Base-by-base conservation (phyloP, 2,797 vertebrate species). In the Tokudaia muenninki region DNA sequence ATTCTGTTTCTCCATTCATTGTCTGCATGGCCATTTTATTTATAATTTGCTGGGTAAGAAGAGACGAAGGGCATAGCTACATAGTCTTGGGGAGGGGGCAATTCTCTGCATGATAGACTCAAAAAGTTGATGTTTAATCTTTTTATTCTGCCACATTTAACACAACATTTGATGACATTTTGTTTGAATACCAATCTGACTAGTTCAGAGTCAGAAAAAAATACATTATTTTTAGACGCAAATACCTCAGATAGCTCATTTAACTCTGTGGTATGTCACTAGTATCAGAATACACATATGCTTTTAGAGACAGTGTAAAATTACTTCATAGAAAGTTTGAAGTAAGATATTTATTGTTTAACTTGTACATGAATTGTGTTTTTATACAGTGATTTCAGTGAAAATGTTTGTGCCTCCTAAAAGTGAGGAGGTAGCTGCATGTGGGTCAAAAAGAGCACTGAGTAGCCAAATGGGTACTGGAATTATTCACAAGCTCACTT, bases 301-400 rank as follows among this genome's bases (percentile, higher is more conserved):
- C 92, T 96, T 94, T 95, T 94, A 77, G 81, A 82, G 44, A 94
- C 91, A 72, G 61, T 94, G 5, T 47, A 88, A 97, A 96, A 37
- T 95, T 97, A 90, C 94, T 92, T 95, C 77, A 93, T 91, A 97
- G 87, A 92, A 3, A 96, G 79, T 97, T 96, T 72, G 59, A 97
- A 95, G 34, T 79, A 96, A 96, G 94, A 22, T 93, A 87, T 89
- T 90, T 75, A 57, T 92, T 1, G 14, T 70, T 96, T 41, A 72
- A 11, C 75, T 34, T 14, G 47, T 96, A 96, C 83, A 61, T 50
- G 91, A 83, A n/a, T 95, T 97, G 67, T 57, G 41, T 65, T 50
- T 94, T 97, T 88, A 94, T 97, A 0, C n/a, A 11, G 29, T 89
- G 75, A 86, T 95, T 87, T 2, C 0, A 79, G 26, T 52, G 86